Evolutionary conservation across 2,797 vertebrate genomes (phyloP), one percentile per base, ranked within the genome.

Genomic region (Fratercula arctica): DNA sequence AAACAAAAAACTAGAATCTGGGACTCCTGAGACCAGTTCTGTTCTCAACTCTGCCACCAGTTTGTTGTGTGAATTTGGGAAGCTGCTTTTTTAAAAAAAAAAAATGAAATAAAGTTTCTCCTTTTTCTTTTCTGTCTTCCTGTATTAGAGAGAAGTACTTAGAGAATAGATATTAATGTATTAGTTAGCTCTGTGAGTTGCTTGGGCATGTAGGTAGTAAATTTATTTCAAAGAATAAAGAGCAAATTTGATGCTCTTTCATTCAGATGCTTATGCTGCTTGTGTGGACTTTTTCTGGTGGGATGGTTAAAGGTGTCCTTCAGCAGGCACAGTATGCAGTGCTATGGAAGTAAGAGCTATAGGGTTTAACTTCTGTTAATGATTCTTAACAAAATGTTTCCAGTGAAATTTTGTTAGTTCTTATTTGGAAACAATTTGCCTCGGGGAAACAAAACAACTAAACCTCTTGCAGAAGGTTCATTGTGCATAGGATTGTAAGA

Each of bases 391-490:
- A 60, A 84, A 88, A 76, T 66, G 15, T 79, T 96, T 85, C 33
- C 31, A 45, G 14, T 41, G 37, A 61, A 93, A 85, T 39, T 90
- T 88, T 12, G 13, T 63, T 66, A 68, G 54, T 31, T 93, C 90
- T 89, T 93, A 16, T 81, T 90, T 95, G 41, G n/a, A 86, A 92
- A 21, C 76, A 35, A 86, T 82, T n/a, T 91, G 21, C 77, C 25
- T 81, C 13, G 19, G 60, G 60, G 87, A 69, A 85, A 48, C 9
- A 87, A 66, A 84, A 13, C 37, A 59, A 9, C 31, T 83, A 50
- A 68, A 41, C 23, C 17, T 67, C 39, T 84, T 78, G 18, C 39
- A 83, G 29, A 54, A 79, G 4, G 26, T 45, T 92, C 10, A 7
- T 48, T 92, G 16, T 79, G 15, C 28, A 31, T 50, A 61, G 80